Evolutionary conservation across 1,140 invertebrate species (phyloP).

Genomic region (Mamestra configurata): DNA sequence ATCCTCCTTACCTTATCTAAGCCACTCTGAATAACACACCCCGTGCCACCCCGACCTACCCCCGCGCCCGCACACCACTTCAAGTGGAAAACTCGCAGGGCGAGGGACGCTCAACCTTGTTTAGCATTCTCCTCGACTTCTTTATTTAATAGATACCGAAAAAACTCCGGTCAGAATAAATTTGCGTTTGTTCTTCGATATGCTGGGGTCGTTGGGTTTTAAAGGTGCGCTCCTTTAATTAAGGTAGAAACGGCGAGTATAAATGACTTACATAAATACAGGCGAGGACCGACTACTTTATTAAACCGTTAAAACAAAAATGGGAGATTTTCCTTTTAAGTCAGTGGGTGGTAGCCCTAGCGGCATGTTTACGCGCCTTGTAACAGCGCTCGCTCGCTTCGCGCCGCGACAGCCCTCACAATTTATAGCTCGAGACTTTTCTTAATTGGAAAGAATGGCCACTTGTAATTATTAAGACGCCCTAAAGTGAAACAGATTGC

Average conservation of each 20-base stretch:
- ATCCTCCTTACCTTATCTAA: constrained; percentile 87
- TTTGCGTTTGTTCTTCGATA: constrained; percentile 82
- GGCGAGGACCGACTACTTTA: constrained; percentile 70
- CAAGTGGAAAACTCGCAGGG: constrained; percentile 85
- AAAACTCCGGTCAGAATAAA: constrained; percentile 83
- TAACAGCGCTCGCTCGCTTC: constrained; percentile 63
- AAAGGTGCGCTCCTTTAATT: constrained; percentile 79
- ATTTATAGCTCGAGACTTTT: constrained; percentile 86
- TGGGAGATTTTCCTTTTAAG: constrained; percentile 62
- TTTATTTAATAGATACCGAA: constrained; percentile 87
- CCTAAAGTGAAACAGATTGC: constrained; percentile 87
- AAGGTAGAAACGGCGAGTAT: constrained; percentile 74
- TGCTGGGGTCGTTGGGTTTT: constrained; percentile 70
- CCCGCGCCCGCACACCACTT: constrained; percentile 74
- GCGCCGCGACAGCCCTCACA: constrained; percentile 80
- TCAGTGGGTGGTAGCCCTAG: constrained; percentile 70
- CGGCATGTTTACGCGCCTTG: constrained; percentile 76
- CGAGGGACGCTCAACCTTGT: constrained; percentile 85
- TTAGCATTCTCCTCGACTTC: constrained; percentile 86
- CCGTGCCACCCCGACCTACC: constrained; percentile 67
- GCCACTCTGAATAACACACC: constrained; percentile 82
- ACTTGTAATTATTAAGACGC: constrained; percentile 88
- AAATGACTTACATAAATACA: constrained; percentile 73
- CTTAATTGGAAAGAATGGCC: constrained; percentile 88
- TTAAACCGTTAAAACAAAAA: constrained; percentile 74